phyloP scores from a whole-genome alignment of 2,888 invertebrate genomes.

The Cerastoderma edule region DNA sequence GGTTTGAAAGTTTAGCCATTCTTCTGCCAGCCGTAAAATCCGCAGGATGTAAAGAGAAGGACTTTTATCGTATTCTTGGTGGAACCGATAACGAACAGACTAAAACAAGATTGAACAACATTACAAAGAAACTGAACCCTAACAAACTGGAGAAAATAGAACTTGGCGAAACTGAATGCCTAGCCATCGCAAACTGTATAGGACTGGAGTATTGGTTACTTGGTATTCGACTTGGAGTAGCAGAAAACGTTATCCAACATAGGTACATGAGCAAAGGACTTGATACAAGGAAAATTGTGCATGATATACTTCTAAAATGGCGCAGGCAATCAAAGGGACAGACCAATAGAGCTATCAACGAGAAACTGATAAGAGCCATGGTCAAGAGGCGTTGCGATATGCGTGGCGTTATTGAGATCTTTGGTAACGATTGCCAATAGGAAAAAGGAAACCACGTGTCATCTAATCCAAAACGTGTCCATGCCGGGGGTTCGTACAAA shows the following conservation, averaged over 20 bases:
- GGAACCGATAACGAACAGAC: neutral
- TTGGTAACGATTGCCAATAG: too few species aligned
- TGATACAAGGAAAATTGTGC: neutral
- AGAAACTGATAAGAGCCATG: neutral
- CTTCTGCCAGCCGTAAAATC: neutral
- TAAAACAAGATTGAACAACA: neutral
- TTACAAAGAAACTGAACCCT: neutral
- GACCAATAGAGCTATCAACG: neutral
- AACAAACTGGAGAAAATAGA: neutral
- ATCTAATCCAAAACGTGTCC: too few species aligned
- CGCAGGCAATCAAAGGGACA: too few species aligned
- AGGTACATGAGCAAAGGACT: neutral
- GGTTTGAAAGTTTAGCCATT: neutral
- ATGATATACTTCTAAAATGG: neutral
- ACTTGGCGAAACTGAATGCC: neutral
- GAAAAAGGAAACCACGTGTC: too few species aligned
- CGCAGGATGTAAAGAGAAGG: neutral
- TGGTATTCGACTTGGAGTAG: neutral
- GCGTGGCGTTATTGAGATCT: neutral
- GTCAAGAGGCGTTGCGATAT: neutral
- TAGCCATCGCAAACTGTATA: neutral
- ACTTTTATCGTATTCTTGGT: neutral
- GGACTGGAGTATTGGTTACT: slow-evolving; percentile 8
- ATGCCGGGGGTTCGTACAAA: too few species aligned
- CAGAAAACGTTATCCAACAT: neutral